Evolutionary conservation across 1,140 invertebrate genomes (phyloP).

Genomic region (Hermatobates lingyangjiaoensis): DNA sequence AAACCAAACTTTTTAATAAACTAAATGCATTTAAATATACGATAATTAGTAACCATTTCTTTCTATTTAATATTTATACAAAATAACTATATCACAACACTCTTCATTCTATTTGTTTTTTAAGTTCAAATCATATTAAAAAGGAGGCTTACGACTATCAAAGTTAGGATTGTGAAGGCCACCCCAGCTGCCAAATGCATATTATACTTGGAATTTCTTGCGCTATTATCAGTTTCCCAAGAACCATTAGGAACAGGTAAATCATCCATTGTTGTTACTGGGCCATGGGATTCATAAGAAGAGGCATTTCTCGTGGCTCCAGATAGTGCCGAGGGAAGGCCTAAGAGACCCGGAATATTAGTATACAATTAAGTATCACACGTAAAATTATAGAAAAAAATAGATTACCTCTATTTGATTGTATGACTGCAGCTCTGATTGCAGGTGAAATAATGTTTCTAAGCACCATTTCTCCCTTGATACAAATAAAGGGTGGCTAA

Average conservation of each 20-base stretch:
- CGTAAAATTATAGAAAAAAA: too few species aligned
- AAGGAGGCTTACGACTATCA: constrained; percentile 35
- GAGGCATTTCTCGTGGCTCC: too few species aligned
- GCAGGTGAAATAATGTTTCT: too few species aligned
- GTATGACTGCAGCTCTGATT: too few species aligned
- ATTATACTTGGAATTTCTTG: constrained; percentile 45
- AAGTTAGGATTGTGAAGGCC: constrained; percentile 29
- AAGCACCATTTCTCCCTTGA: too few species aligned
- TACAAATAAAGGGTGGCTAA: too few species aligned
- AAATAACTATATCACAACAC: not conserved
- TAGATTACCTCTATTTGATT: too few species aligned
- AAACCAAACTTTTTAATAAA: not conserved
- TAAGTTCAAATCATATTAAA: not conserved
- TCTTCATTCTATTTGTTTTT: not conserved
- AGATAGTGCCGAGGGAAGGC: too few species aligned
- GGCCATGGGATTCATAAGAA: constrained; percentile 7
- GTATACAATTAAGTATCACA: too few species aligned
- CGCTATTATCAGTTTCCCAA: constrained; percentile 45
- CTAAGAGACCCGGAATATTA: too few species aligned
- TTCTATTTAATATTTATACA: not conserved
- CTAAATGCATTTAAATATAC: not conserved
- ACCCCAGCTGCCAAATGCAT: constrained; percentile 38
- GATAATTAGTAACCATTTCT: not conserved
- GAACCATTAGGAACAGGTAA: constrained; percentile 47
- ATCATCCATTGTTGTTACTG: constrained; percentile 41